These are phyloP conservation scores for Cheilosia impressa DNA, from an alignment of 2,888 invertebrate species.

Conservation along the genomic window DNA sequence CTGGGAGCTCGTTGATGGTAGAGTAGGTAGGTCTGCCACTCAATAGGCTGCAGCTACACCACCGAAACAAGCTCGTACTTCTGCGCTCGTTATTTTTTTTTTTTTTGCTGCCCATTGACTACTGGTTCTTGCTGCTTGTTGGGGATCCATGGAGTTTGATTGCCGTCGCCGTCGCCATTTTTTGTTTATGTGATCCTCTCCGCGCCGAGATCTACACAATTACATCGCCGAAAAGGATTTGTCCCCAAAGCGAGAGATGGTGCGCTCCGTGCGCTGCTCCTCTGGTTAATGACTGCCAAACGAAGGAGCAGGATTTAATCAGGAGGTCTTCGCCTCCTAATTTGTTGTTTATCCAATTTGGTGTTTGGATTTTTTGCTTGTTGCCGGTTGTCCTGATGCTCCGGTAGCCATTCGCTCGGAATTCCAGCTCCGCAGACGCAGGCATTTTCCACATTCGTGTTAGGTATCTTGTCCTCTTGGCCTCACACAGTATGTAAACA, in stretches of 20 bases:
- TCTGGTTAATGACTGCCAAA: constrained; percentile 57
- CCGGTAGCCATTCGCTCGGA: constrained; percentile 59
- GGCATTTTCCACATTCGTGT: constrained; percentile 73
- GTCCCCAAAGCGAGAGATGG: constrained; percentile 49
- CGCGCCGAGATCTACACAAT: constrained; percentile 56
- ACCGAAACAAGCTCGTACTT: constrained; percentile 28
- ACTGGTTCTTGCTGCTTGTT: constrained; percentile 28
- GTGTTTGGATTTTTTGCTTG: constrained; percentile 54
- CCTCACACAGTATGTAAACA: constrained; percentile 75
- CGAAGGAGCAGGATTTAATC: constrained; percentile 68
- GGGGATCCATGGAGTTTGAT: constrained; percentile 54
- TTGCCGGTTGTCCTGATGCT: constrained; percentile 39
- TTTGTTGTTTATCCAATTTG: constrained; percentile 75
- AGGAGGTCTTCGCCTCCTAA: constrained; percentile 74
- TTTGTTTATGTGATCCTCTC: constrained; percentile 50
- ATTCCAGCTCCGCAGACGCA: constrained; percentile 43
- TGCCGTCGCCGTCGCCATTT: constrained; percentile 61
- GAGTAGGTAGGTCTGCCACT: constrained; percentile 63
- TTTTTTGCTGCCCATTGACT: constrained; percentile 1
- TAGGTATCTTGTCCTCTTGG: constrained; percentile 75
- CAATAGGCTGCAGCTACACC: constrained; percentile 42
- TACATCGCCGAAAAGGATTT: constrained; percentile 69
- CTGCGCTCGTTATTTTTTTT: constrained; percentile 17
- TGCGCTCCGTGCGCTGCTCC: constrained; percentile 19
- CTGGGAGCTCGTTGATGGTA: constrained; percentile 18